Base-by-base conservation (phyloP, 2,888 invertebrate genomes). In the Cephus spinipes region DNA sequence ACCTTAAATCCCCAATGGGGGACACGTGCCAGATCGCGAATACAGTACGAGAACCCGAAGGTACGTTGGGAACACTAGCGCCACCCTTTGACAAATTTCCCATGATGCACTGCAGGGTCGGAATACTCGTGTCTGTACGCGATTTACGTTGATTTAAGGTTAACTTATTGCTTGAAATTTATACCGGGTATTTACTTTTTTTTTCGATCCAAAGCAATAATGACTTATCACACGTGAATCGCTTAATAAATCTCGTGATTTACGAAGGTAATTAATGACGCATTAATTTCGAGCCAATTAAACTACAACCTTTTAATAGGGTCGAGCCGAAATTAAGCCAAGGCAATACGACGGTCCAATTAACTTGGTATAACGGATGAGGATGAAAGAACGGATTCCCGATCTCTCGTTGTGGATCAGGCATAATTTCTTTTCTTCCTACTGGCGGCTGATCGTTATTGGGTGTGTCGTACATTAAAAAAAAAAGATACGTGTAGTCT, bases 191-290 rank as follows among this genome's bases (percentile, higher is more conserved):
- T 4, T 15, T 35, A 3, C n/a, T 12, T 55, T 55, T 1, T 23
- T 55, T 55, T 0, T 75, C 9, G 12, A 40, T 76, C 77, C 2
- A 23, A 79, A 80, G 75, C 77, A 78, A 81, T 78, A 79, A 81
- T 79, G 78, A 79, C 79, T 81, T 79, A 77, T 81, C 76, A 78
- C 76, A 77, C 81, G 78, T 36, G 69, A 79, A 68, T 77, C 75
- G 73, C 76, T 74, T 74, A 69, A 81, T 78, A 81, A 81, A 80
- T 81, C 78, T 75, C 78, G 71, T 71, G 71, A 71, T 71, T 31
- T 71, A 71, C 33, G 71, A 33, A 1, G 12, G 31, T 71, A 71
- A 71, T 71, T 71, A 71, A 71, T 31, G 71, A 31, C 9, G 32
- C 33, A 71, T 71, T 71, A 71, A 71, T 71, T 71, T 15, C 32